phyloP scores from a whole-genome alignment of 2,888 invertebrate species.

The Acholoe squamosa region DNA sequence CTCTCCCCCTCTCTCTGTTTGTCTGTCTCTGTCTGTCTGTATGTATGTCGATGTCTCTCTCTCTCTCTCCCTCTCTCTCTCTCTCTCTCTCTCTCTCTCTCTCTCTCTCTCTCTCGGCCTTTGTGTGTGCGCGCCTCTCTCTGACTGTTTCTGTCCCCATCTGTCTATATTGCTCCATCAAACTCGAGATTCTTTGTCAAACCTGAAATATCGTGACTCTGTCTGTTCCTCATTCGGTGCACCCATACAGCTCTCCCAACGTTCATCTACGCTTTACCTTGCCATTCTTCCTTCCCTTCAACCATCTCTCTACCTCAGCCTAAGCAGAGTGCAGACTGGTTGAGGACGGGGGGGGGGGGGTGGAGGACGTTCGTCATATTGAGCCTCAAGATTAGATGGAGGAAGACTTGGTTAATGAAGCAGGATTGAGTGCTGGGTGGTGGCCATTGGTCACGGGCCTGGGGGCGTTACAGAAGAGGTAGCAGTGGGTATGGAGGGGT shows the following conservation, averaged over 20 bases:
- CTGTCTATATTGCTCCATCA: too few species aligned
- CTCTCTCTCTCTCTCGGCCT: not conserved
- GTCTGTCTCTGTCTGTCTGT: not conserved
- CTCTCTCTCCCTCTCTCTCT: not conserved
- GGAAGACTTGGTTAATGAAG: slow-evolving; percentile 55
- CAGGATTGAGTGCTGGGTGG: slow-evolving; percentile 50
- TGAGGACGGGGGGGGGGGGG: not conserved
- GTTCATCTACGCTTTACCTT: not conserved
- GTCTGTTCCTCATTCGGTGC: too few species aligned
- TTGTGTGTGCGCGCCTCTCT: not conserved
- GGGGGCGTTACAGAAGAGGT: slow-evolving; percentile 11
- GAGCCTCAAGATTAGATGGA: slow-evolving; percentile 48
- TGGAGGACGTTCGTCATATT: slow-evolving; percentile 56
- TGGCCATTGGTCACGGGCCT: slow-evolving; percentile 34
- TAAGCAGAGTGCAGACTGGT: not conserved
- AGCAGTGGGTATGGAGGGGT: not conserved
- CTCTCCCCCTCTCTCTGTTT: not conserved
- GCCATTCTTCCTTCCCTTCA: not conserved
- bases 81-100: slow-evolving; percentile 5
- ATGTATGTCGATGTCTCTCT: not conserved
- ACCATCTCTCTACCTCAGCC: too few species aligned
- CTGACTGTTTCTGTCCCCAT: not conserved
- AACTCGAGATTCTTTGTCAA: too few species aligned
- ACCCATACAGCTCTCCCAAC: too few species aligned
- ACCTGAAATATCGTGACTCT: too few species aligned